phyloP scores from a whole-genome alignment of 2,797 vertebrate species.

The Lagodon rhomboides region DNA sequence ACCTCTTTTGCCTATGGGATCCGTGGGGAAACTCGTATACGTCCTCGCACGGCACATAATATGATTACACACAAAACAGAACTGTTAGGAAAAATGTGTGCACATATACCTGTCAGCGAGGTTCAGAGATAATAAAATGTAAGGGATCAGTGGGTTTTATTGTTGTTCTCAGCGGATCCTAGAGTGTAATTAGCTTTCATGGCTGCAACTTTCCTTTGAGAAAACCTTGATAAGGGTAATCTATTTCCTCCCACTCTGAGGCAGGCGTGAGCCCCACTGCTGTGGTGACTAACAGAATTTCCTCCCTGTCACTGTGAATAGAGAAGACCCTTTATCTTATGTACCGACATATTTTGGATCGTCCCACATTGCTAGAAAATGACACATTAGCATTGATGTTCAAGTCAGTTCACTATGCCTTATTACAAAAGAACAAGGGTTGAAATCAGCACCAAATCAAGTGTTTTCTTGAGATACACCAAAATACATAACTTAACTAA shows the following conservation, averaged over 20 bases:
- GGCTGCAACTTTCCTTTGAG: slow-evolving; percentile 63
- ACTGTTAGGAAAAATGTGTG: slow-evolving; percentile 9
- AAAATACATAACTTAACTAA: slow-evolving; percentile 1
- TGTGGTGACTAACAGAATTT: slow-evolving; percentile 51
- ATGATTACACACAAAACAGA: slow-evolving; percentile 2
- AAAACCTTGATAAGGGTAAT: slow-evolving; percentile 72
- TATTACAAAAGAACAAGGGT: neutral
- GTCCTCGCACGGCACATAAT: neutral
- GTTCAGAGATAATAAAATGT: slow-evolving; percentile 60
- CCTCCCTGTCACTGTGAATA: neutral
- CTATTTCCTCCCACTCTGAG: slow-evolving; percentile 66
- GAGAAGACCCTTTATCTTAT: slow-evolving; percentile 17
- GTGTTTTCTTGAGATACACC: neutral
- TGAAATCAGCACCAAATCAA: neutral
- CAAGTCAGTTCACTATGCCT: neutral
- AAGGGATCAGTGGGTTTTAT: slow-evolving; percentile 59
- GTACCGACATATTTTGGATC: slow-evolving; percentile 18
- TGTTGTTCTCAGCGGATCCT: slow-evolving; percentile 42
- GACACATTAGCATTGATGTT: neutral
- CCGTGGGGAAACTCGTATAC: neutral
- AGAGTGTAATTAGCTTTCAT: slow-evolving; percentile 71
- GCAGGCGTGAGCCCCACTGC: slow-evolving; percentile 46
- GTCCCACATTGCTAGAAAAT: neutral
- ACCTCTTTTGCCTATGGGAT: neutral
- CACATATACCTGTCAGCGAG: slow-evolving; percentile 31